These are phyloP conservation scores for Onychomys arenicola DNA, from an alignment of 2,797 vertebrate species.

Conservation along the genomic window DNA sequence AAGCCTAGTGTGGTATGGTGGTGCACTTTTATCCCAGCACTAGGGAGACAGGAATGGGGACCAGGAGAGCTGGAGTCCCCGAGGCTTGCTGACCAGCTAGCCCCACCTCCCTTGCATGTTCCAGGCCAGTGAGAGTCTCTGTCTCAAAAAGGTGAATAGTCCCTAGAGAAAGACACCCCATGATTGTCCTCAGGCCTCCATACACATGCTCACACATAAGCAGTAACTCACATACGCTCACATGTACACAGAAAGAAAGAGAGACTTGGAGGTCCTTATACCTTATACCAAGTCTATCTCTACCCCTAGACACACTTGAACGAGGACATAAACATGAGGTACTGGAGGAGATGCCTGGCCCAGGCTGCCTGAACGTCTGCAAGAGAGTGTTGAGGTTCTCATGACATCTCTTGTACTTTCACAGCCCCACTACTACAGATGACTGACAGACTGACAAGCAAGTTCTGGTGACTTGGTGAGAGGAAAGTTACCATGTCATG, in stretches of 20 bases:
- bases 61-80: neutral
- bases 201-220: neutral
- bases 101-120: no score
- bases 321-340: neutral
- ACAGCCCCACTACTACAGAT: neutral
- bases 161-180: no score
- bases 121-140: neutral
- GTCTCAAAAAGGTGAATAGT: neutral
- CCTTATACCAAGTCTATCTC: neutral
- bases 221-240: no score
- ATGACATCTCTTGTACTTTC: neutral
- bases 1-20: neutral
- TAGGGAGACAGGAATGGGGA: neutral
- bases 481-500: neutral
- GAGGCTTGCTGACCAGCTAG: neutral
- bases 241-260: accelerated
- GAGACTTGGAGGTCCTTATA: neutral
- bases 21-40: neutral
- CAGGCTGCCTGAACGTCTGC: neutral
- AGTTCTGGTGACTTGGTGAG: neutral
- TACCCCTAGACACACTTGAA: neutral
- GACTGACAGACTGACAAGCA: neutral
- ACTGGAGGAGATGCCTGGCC: neutral
- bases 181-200: neutral
- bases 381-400: neutral